Evolutionary conservation across 1,140 invertebrate genomes (phyloP).

Genomic region (Zophobas atratus): DNA sequence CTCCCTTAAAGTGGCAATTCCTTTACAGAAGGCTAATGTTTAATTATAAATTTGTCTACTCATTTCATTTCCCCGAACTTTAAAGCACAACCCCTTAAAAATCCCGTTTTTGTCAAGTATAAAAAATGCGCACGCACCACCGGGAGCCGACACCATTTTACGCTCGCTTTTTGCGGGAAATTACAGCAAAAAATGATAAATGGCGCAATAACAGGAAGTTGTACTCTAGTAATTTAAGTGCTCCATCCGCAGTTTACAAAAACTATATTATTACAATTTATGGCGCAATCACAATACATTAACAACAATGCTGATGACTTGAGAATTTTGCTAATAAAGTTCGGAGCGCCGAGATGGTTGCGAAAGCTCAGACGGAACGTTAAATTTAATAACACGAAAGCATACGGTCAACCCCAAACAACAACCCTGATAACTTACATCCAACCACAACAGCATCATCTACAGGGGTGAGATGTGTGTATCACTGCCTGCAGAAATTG

Average conservation of each 20-base stretch:
- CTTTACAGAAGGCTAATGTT: no score
- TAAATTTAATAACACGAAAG: constrained; percentile 37
- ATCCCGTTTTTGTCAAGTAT: not conserved
- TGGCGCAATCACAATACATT: constrained; percentile 3
- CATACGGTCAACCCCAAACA: constrained; percentile 39
- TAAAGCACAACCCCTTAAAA: not conserved
- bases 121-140: constrained; percentile 7
- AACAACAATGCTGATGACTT: constrained; percentile 13
- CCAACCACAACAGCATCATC: constrained; percentile 30
- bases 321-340: constrained; percentile 35
- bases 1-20: no score
- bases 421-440: constrained; percentile 40
- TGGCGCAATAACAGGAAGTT: constrained; percentile 20
- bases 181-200: not conserved
- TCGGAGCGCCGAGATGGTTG: not conserved
- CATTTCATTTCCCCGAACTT: no score
- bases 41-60: no score
- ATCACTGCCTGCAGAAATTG: constrained; percentile 10
- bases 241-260: constrained; percentile 14
- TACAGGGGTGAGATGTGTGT: constrained; percentile 15
- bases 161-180: constrained; percentile 14
- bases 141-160: not conserved
- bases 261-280: constrained; percentile 28
- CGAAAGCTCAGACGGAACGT: constrained; percentile 29
- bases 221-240: constrained; percentile 17